These are phyloP conservation scores for Turritopsis rubra DNA, from an alignment of 30 jellyfish, hydroid and myxozoan species.

Conservation along the genomic window DNA sequence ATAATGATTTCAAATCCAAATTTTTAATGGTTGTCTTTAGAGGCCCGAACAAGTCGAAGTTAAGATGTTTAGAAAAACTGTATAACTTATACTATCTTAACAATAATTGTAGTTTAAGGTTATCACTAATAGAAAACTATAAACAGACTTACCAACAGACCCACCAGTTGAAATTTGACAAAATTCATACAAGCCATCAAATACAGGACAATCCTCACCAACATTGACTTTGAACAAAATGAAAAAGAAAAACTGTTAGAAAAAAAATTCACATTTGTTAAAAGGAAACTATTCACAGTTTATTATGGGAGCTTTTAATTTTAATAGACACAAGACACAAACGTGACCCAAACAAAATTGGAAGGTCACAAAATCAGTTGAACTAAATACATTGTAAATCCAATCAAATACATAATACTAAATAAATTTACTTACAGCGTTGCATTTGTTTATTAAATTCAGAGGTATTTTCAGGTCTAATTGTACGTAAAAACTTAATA, in stretches of 20 bases:
- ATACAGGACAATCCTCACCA: slow-evolving; percentile 99
- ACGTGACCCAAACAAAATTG: too few relatives aligned
- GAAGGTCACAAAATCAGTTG: background rate
- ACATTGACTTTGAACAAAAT: slow-evolving; percentile 64
- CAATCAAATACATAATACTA: background rate
- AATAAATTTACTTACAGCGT: slow-evolving; percentile 56
- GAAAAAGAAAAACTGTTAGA: too few relatives aligned
- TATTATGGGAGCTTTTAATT: too few relatives aligned
- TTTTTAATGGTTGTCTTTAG: too few relatives aligned
- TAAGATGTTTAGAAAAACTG: background rate
- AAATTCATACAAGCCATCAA: slow-evolving; percentile 96
- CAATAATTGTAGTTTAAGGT: too few relatives aligned
- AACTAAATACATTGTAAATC: background rate
- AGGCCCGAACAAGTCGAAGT: background rate
- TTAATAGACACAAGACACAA: too few relatives aligned
- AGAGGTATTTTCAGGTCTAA: slow-evolving; percentile 90
- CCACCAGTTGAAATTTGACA: slow-evolving; percentile 99
- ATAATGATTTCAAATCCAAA: too few relatives aligned
- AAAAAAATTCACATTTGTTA: too few relatives aligned
- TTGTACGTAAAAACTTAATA: slow-evolving; percentile 74
- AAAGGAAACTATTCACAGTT: too few relatives aligned
- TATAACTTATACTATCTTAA: too few relatives aligned
- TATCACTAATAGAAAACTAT: too few relatives aligned
- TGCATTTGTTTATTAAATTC: slow-evolving; percentile 96
- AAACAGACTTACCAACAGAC: slow-evolving; percentile 89